Conservation (phyloP, 2,888 invertebrate species). For the Autographa gamma region DNA sequence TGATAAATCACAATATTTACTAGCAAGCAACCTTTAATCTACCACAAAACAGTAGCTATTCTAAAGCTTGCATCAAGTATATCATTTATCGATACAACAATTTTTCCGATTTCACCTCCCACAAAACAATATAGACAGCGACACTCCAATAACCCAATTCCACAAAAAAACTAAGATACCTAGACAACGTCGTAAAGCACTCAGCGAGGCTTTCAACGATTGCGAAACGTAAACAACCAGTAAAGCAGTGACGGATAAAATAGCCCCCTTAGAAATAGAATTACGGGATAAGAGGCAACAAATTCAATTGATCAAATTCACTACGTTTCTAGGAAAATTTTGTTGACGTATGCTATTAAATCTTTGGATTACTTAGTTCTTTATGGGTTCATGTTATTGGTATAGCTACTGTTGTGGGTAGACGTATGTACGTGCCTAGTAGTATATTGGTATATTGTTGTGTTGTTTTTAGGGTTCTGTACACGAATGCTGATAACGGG, state of each 20-base stretch:
- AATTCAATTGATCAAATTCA: slow-evolving; percentile 54
- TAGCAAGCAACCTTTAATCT: too few species aligned
- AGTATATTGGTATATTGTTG: not conserved
- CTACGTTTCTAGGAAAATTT: slow-evolving; percentile 23
- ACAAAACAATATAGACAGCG: not conserved
- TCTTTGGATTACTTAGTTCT: not conserved
- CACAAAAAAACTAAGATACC: slow-evolving; percentile 14
- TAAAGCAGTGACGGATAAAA: slow-evolving; percentile 61
- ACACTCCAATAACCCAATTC: slow-evolving; percentile 17
- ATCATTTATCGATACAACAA: not conserved
- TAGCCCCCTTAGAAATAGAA: slow-evolving; percentile 51
- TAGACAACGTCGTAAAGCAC: slow-evolving; percentile 31
- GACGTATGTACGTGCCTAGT: not conserved
- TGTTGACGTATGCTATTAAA: slow-evolving; percentile 24
- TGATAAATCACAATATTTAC: too few species aligned
- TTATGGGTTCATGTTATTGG: not conserved
- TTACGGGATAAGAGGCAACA: slow-evolving; percentile 51
- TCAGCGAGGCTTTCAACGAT: slow-evolving; percentile 52
- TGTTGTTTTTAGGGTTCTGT: not conserved
- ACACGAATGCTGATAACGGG: not conserved
- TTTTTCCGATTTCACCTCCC: not conserved
- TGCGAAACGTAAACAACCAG: slow-evolving; percentile 57
- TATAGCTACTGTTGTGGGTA: not conserved
- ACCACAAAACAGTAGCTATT: not conserved
- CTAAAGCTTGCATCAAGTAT: too few species aligned